phyloP scores from a whole-genome alignment of 2,888 invertebrate genomes.

The Cremastobaeus sp. region DNA sequence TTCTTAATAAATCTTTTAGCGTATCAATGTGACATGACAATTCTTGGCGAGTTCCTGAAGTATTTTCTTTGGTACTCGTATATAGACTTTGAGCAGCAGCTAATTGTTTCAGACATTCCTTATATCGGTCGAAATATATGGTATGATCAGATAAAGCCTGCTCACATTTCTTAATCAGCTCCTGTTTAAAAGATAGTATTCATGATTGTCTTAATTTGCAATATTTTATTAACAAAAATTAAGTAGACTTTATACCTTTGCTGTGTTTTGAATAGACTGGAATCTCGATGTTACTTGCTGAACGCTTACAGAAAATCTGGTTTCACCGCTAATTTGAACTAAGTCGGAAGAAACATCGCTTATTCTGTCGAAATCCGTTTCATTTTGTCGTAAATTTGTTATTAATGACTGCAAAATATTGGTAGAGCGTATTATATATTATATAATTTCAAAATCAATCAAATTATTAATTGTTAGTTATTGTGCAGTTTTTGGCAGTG shows the following conservation, averaged over 20 bases:
- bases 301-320: constrained; percentile 90
- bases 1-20: constrained; percentile 86
- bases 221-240: no score
- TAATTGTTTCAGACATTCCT: constrained; percentile 90
- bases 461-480: no score
- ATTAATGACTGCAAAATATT: constrained; percentile 83
- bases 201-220: no score
- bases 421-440: no score
- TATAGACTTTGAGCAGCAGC: constrained; percentile 86
- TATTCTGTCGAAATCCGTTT: constrained; percentile 91
- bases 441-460: no score
- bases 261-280: constrained; percentile 92
- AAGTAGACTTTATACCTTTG: constrained; percentile 80
- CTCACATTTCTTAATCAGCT: constrained; percentile 94
- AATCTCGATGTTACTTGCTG: constrained; percentile 94
- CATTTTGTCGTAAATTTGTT: constrained; percentile 88
- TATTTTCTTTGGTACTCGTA: constrained; percentile 83
- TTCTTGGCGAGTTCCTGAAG: constrained; percentile 82
- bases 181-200: constrained; percentile 75
- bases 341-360: constrained; percentile 91
- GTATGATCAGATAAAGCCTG: constrained; percentile 91
- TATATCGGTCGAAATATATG: constrained; percentile 89
- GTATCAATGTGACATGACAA: constrained; percentile 85
- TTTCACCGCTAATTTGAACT: constrained; percentile 90
- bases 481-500: no score